Evolutionary conservation across 2,113 vertebrate species (phyloP).

Genomic region (Grallaria varia): DNA sequence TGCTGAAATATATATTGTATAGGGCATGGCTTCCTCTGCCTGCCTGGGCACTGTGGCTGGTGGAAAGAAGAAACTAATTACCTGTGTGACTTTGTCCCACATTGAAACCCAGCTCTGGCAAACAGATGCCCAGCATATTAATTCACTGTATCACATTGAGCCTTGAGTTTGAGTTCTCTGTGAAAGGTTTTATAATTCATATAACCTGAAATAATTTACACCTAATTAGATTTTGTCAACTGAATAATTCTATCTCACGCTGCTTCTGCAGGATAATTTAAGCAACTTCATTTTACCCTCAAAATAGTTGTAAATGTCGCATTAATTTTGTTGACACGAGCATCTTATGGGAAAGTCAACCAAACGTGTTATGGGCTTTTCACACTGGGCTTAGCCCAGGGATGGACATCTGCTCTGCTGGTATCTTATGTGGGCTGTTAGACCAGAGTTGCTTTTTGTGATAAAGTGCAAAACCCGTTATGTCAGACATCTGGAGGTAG

Average conservation of each 20-base stretch:
- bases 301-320: constrained; percentile 82
- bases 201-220: constrained; percentile 79
- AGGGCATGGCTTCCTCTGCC: background rate
- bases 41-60: background rate
- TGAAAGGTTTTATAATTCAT: constrained; percentile 78
- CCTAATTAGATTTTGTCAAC: constrained; percentile 83
- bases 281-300: constrained; percentile 74
- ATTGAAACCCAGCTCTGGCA: constrained; percentile 3
- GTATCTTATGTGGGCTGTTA: background rate
- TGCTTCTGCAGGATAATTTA: constrained; percentile 75
- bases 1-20: background rate
- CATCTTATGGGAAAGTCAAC: constrained; percentile 68
- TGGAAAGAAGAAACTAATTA: constrained; percentile 12
- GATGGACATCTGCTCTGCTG: background rate
- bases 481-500: background rate
- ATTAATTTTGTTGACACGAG: constrained; percentile 78
- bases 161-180: constrained; percentile 69
- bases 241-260: constrained; percentile 75
- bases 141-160: constrained; percentile 64
- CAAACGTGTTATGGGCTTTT: constrained; percentile 17
- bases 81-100: constrained; percentile 11
- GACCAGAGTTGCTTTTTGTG: background rate
- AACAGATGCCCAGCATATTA: constrained; percentile 45
- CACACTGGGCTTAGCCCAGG: background rate
- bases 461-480: background rate